Evolutionary conservation across 1,140 invertebrate genomes (phyloP).

Genomic region (Arctopsyche grandis): DNA sequence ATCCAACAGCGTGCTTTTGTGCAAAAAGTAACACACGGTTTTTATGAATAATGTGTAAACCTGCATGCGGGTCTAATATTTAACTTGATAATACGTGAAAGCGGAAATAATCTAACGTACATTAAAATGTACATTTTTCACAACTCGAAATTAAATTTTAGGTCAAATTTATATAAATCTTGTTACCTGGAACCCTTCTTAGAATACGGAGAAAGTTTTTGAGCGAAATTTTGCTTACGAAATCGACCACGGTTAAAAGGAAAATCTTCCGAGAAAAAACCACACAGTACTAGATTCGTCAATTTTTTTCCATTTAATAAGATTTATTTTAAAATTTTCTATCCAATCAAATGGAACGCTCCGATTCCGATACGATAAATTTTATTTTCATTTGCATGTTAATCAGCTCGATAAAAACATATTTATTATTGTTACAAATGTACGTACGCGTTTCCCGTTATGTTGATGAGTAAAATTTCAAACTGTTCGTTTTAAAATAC

Average conservation of each 20-base stretch:
- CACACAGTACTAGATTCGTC: not conserved
- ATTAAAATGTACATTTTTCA: slow-evolving; percentile 7
- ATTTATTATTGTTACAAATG: not conserved
- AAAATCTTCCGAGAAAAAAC: not conserved
- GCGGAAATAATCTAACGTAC: slow-evolving; percentile 33
- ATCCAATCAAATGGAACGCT: not conserved
- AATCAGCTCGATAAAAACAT: too few species aligned
- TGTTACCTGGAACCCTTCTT: not conserved
- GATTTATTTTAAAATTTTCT: not conserved
- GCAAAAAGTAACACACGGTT: slow-evolving; percentile 14
- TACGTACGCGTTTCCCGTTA: not conserved
- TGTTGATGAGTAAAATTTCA: not conserved
- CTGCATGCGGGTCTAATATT: slow-evolving; percentile 41
- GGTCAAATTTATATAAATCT: not conserved
- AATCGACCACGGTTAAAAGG: not conserved
- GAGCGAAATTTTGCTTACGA: not conserved
- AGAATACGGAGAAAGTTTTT: slow-evolving; percentile 11
- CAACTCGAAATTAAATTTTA: not conserved
- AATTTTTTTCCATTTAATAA: not conserved
- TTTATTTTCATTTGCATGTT: too few species aligned
- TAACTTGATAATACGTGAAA: slow-evolving; percentile 40
- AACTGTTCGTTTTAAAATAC: not conserved
- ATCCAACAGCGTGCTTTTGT: not conserved
- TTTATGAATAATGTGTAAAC: slow-evolving; percentile 38
- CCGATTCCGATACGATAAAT: not conserved